phyloP scores from a whole-genome alignment of 2,888 invertebrate genomes.

The Leistus spinibarbis region DNA sequence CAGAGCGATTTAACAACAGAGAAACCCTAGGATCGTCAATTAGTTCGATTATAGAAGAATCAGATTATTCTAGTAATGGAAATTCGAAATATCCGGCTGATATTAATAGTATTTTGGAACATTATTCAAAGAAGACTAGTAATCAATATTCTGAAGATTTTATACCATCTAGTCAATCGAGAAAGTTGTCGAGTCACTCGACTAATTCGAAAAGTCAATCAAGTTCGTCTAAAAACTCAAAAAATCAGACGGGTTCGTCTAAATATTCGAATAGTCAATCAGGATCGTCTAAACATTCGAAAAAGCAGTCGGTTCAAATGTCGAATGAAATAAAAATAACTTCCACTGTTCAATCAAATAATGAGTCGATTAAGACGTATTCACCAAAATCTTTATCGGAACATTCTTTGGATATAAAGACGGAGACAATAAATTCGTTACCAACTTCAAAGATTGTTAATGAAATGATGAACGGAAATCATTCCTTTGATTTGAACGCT shows the following conservation, averaged over 20 bases:
- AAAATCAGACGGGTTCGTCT: not conserved
- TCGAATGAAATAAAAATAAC: not conserved
- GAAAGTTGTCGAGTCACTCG: not conserved
- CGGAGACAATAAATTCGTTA: not conserved
- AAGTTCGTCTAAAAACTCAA: not conserved
- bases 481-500: not conserved
- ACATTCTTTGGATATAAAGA: not conserved
- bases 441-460: not conserved
- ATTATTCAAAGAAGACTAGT: slow-evolving; percentile 26
- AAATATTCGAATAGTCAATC: not conserved
- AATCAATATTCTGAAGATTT: slow-evolving; percentile 32
- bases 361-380: not conserved
- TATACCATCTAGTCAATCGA: not conserved
- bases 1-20: not conserved
- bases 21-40: not conserved
- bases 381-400: not conserved
- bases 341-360: not conserved
- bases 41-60: not conserved
- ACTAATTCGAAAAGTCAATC: not conserved
- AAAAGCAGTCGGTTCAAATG: not conserved
- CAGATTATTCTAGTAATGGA: not conserved
- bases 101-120: slow-evolving; percentile 34
- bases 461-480: not conserved
- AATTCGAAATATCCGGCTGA: slow-evolving; percentile 22
- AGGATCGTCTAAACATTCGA: not conserved